A percentile compares a stretch with the other conserved stretches of the same genome.
Conservation (phyloP, 1,140 invertebrate species). For the Littorina saxatilis region DNA sequence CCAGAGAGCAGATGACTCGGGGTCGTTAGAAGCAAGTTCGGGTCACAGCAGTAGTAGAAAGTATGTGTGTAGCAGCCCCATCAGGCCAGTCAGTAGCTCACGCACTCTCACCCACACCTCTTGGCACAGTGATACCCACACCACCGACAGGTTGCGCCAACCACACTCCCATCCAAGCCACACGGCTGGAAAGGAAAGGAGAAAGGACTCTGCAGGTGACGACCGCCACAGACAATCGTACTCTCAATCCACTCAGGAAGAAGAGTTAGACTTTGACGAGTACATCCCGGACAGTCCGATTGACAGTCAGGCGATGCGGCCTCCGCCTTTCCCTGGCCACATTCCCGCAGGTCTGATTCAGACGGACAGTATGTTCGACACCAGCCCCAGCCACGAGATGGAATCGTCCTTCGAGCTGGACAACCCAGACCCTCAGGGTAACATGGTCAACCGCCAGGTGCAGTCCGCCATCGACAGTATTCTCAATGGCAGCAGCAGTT, state of each 20-base stretch:
- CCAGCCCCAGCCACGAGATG: neutral
- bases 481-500: slow-evolving; percentile 54
- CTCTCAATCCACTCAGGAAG: no score
- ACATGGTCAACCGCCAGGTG: slow-evolving; percentile 61
- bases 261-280: no score
- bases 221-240: no score
- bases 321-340: neutral
- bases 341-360: neutral
- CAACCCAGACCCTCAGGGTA: slow-evolving; percentile 45
- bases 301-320: neutral
- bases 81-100: neutral
- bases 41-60: neutral
- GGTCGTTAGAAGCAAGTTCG: neutral
- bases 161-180: no score
- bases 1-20: neutral
- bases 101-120: no score
- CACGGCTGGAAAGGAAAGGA: no score
- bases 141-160: no score
- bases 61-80: neutral
- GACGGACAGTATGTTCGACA: slow-evolving; percentile 18
- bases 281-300: neutral
- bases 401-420: slow-evolving; percentile 45
- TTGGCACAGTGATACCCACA: no score
- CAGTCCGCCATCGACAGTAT: slow-evolving; percentile 70
- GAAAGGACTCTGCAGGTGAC: no score